phyloP scores from a whole-genome alignment of 2,113 vertebrate genomes.

The Propithecus coquereli region DNA sequence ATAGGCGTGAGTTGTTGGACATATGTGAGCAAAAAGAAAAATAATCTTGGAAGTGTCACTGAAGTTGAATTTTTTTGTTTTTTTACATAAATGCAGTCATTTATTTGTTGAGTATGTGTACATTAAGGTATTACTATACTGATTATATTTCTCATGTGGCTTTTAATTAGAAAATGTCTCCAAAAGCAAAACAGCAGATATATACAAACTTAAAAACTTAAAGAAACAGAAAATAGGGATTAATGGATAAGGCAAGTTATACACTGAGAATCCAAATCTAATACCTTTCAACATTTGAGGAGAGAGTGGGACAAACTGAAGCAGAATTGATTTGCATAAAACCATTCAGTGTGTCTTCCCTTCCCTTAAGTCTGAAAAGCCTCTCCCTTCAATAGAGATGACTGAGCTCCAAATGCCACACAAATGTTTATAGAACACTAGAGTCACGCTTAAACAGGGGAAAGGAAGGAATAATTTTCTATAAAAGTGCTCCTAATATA shows the following conservation, averaged over 20 bases:
- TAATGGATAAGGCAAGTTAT: constrained; percentile 37
- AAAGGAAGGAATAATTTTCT: neutral
- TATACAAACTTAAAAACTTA: constrained; percentile 39
- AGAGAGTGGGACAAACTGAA: neutral
- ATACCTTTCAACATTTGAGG: neutral
- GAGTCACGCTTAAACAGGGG: neutral
- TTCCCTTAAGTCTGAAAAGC: neutral
- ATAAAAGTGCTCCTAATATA: neutral
- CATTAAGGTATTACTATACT: constrained; percentile 29
- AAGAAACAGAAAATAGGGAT: constrained; percentile 55
- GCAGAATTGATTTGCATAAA: neutral
- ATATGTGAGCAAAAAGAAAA: neutral
- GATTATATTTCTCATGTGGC: constrained; percentile 38
- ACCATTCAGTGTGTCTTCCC: neutral
- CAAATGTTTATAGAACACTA: neutral
- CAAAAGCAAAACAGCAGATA: constrained; percentile 61
- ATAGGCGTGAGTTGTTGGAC: neutral
- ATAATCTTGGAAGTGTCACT: neutral
- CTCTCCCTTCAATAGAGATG: neutral
- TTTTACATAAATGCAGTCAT: neutral
- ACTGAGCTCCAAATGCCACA: neutral
- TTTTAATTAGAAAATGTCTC: constrained; percentile 55
- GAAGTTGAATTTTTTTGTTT: too few species aligned
- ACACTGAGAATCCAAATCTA: constrained; percentile 52
- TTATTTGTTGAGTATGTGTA: constrained; percentile 46